Conservation (phyloP, 2,797 vertebrate genomes). For the Chromis chromis region DNA sequence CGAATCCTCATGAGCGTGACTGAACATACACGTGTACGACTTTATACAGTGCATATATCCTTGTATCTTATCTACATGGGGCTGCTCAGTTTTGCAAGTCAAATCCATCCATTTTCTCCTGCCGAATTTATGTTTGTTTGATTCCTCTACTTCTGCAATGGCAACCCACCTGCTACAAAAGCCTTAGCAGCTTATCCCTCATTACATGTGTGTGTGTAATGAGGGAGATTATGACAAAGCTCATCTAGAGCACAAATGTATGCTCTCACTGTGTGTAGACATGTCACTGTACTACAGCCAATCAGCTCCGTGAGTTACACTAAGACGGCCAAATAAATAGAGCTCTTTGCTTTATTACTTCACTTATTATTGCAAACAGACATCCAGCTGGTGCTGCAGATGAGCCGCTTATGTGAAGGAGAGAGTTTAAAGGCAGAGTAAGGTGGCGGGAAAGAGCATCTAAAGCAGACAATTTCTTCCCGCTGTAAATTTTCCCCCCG, state of each 20-base stretch:
- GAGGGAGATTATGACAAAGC: conserved; percentile 70
- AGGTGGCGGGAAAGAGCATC: conserved; percentile 13
- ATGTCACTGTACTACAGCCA: conserved; percentile 50
- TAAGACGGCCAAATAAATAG: conserved; percentile 44
- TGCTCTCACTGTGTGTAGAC: conserved; percentile 37
- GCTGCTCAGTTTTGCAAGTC: neutral
- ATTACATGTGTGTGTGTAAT: conserved; percentile 68
- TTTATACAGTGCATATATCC: conserved; percentile 3
- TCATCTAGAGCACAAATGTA: conserved; percentile 67
- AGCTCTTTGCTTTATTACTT: conserved; percentile 53
- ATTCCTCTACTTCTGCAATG: conserved; percentile 32
- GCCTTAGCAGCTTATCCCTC: conserved; percentile 56
- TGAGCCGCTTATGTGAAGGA: conserved; percentile 31
- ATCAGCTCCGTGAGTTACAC: conserved; percentile 51
- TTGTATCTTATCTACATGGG: conserved; percentile 9
- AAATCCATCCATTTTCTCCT: conserved; percentile 1
- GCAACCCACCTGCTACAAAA: conserved; percentile 62
- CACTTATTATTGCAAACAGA: conserved; percentile 54
- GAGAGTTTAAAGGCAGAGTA: conserved; percentile 6
- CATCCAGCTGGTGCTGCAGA: conserved; percentile 52
- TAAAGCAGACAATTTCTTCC: conserved; percentile 31
- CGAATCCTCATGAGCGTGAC: conserved; percentile 37
- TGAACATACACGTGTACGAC: conserved; percentile 29
- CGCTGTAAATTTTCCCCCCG: conserved; percentile 40
- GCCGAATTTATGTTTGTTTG: conserved; percentile 33